Evolutionary conservation across 2,113 vertebrate species (phyloP), one percentile per base, ranked within the genome.

Genomic region (Rhizomys pruinosus): DNA sequence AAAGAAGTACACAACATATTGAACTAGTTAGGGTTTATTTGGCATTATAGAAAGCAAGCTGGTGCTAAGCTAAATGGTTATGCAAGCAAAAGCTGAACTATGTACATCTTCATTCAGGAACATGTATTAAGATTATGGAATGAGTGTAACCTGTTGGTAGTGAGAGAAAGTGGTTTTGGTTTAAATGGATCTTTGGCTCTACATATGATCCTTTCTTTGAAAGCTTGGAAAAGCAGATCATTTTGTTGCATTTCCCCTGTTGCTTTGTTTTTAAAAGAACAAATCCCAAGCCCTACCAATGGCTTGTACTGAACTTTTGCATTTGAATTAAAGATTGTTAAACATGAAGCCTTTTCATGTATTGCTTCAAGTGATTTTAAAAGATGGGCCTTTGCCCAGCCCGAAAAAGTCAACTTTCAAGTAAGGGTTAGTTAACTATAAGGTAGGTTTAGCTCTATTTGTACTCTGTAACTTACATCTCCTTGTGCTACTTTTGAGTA

Each of bases 321-420:
- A 97, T 98, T 96, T 97, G 96, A 97, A 98, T 98, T 98, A 97
- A 98, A 98, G 98, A 98, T 98, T 97, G 95, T 96, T 98, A 98
- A 97, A 98, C 97, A 96, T 98, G 97, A 97, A 97, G 92, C 25
- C 98, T 97, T 98, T 98, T 97, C 96, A 97, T 97, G 97, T 96
- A 97, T 97, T 97, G 96, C 97, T 98, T 98, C 87, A 97, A 97
- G 93, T 95, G 68, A 93, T 93, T 81, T 98, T 96, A 96, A 97
- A 76, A 95, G 84, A 82, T 95, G 97, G 98, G 96, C n/a, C n/a
- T n/a, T n/a, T n/a, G 90, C 97, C 97, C 97, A 97, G 96, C 95
- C 78, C 97, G 96, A 95, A 96, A 95, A 97, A 90, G 94, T 97
- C 90, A 97, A 85, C 90, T 84, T 89, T 84, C 87, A 95, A 84